Conservation (phyloP, 2,113 vertebrate genomes). For the Microtus oregoni region DNA sequence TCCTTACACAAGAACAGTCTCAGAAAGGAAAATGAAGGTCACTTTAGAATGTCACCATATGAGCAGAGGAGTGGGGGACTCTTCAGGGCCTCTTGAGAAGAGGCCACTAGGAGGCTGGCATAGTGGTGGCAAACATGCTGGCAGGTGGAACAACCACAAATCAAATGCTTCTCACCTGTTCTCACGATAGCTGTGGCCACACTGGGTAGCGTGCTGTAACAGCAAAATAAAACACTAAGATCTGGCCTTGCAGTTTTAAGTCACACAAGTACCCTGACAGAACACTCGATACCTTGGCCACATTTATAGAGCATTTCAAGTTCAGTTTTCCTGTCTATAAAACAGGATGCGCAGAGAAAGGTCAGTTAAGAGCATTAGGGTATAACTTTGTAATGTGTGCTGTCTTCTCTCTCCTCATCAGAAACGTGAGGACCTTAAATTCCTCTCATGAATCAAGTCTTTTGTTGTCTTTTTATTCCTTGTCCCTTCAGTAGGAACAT, state of each 20-base stretch:
- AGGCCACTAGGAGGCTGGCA: accelerated
- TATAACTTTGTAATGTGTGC: not conserved
- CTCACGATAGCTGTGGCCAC: not conserved
- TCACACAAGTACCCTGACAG: not conserved
- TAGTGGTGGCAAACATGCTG: not conserved
- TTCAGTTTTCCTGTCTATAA: not conserved
- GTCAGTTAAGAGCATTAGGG: not conserved
- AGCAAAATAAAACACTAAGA: not conserved
- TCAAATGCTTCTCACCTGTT: not conserved
- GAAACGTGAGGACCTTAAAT: constrained; percentile 39
- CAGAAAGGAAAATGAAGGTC: not conserved
- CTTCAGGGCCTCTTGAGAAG: too few relatives aligned
- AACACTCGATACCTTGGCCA: not conserved
- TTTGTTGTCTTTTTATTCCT: not conserved
- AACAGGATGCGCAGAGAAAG: not conserved
- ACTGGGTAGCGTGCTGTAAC: not conserved
- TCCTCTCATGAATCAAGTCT: not conserved
- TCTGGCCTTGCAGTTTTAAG: not conserved
- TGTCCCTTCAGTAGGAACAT: not conserved
- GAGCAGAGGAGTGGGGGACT: not conserved
- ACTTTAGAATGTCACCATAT: not conserved
- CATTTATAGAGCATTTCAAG: not conserved
- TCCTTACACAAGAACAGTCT: not conserved
- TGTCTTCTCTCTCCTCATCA: constrained; percentile 10
- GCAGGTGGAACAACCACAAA: not conserved